Evolutionary conservation across 37 sponge, comb jelly and placozoan genomes (phyloP).

Genomic region (Cliona cf. orientalis): DNA sequence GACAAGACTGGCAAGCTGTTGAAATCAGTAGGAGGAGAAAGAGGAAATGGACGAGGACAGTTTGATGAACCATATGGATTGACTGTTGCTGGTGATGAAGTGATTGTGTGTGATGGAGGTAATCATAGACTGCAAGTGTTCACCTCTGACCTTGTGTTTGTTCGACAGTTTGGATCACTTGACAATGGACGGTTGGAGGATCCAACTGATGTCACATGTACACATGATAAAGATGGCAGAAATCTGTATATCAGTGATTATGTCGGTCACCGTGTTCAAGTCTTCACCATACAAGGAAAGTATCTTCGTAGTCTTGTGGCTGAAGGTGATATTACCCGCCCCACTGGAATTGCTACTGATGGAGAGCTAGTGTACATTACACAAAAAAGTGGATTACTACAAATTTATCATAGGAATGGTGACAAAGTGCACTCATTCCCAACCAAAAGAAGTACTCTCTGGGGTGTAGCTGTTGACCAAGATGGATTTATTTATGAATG

Average conservation of each 20-base stretch:
- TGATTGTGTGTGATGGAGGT: not conserved
- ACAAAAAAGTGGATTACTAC: no score
- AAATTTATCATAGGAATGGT: no score
- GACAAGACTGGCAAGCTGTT: not conserved
- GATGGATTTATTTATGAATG: not conserved
- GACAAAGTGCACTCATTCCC: no score
- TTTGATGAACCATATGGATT: not conserved
- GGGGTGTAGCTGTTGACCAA: not conserved
- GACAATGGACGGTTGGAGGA: not conserved
- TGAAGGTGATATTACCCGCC: no score
- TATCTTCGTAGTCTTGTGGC: not conserved
- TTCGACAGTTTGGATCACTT: not conserved
- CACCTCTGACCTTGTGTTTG: not conserved
- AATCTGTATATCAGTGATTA: not conserved
- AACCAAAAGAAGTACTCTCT: no score
- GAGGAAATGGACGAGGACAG: not conserved
- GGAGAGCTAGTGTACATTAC: no score
- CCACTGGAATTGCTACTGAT: no score
- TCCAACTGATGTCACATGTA: not conserved
- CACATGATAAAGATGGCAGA: not conserved
- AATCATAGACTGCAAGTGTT: not conserved
- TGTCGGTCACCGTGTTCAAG: not conserved
- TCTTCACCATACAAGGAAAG: not conserved
- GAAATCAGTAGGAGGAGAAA: not conserved
- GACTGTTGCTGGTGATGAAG: not conserved